phyloP scores from a whole-genome alignment of 2,113 vertebrate species.

The Riparia riparia region DNA sequence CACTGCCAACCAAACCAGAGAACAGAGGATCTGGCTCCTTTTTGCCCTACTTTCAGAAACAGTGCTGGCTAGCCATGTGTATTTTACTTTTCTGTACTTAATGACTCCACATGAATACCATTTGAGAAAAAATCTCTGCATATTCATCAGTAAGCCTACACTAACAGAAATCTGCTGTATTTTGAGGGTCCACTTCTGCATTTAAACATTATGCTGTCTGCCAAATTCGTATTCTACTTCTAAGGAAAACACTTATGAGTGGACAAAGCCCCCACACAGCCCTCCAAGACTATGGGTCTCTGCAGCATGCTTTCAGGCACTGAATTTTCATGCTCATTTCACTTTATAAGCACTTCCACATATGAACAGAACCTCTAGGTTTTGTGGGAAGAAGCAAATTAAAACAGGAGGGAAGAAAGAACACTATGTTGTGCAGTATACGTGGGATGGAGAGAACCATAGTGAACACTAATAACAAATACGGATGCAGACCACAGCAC shows the following conservation, averaged over 20 bases:
- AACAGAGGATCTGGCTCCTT: neutral
- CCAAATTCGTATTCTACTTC: neutral
- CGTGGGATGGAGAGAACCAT: neutral
- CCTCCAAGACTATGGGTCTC: neutral
- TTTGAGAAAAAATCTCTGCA: neutral
- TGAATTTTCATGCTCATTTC: conserved; percentile 10
- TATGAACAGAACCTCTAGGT: neutral
- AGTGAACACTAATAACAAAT: neutral
- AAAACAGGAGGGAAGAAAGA: conserved; percentile 46
- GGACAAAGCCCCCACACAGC: neutral
- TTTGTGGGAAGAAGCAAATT: conserved; percentile 32
- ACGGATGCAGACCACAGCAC: neutral
- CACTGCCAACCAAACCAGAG: neutral
- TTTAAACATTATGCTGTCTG: neutral
- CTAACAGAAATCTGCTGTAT: neutral
- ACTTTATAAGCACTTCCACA: conserved; percentile 9
- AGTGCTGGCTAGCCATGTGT: rapidly evolving
- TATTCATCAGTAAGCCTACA: neutral
- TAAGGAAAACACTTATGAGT: neutral
- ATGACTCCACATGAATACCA: neutral
- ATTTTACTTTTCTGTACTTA: neutral
- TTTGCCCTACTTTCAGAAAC: neutral
- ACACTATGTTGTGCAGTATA: neutral
- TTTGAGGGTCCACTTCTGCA: neutral
- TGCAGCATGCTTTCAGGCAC: conserved; percentile 1